These are phyloP conservation scores for Ranitomeya variabilis DNA, from an alignment of 2,113 vertebrate genomes.

Conservation along the genomic window DNA sequence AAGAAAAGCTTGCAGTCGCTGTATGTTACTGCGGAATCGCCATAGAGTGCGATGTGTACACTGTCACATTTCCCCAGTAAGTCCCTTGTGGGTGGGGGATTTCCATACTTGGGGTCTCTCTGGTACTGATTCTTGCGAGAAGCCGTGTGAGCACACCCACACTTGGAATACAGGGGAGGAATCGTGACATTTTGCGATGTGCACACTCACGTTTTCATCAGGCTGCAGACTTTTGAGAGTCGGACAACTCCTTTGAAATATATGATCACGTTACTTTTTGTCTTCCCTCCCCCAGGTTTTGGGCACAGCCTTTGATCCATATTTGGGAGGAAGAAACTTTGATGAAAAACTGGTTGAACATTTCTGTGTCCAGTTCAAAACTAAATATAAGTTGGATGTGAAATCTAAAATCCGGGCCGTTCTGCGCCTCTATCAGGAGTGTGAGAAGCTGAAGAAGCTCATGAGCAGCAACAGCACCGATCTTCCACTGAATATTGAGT, in stretches of 20 bases:
- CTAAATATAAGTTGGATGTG: slow-evolving; percentile 78
- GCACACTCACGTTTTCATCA: no score
- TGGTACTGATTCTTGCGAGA: no score
- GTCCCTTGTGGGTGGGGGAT: no score
- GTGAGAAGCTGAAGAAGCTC: slow-evolving; percentile 81
- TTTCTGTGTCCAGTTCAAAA: slow-evolving; percentile 79
- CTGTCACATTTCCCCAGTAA: no score
- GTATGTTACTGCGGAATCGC: no score
- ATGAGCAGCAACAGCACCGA: slow-evolving; percentile 83
- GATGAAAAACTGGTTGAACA: slow-evolving; percentile 80
- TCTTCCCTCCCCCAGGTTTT: slow-evolving; percentile 70
- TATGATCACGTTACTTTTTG: slow-evolving; percentile 3
- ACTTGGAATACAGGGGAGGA: no score
- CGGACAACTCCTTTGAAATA: background rate
- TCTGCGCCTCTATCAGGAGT: slow-evolving; percentile 79
- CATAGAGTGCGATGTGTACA: no score
- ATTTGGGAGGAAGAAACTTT: slow-evolving; percentile 79
- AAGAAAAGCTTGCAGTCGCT: no score
- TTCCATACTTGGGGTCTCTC: no score
- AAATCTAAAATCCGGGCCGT: slow-evolving; percentile 76
- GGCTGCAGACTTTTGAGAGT: no score
- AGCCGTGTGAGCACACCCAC: no score
- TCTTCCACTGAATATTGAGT: slow-evolving; percentile 78
- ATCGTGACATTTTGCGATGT: no score
- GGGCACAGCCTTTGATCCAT: slow-evolving; percentile 81